Evolutionary conservation across 2,113 vertebrate species (phyloP).

Genomic region (Pelecanoides urinatrix): DNA sequence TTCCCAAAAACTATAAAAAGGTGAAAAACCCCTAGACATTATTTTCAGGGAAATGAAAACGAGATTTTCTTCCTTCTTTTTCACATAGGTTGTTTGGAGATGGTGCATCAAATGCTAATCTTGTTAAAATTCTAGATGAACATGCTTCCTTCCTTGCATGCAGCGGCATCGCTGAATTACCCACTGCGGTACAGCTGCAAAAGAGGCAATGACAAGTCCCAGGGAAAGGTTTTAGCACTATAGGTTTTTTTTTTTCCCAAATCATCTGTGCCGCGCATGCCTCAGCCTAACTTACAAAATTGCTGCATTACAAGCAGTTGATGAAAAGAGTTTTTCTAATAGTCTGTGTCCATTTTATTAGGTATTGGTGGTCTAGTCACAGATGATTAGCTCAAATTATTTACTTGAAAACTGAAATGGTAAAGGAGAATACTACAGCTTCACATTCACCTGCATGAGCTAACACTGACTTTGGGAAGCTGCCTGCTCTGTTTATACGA

Average conservation of each 20-base stretch:
- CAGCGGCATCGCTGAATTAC: not conserved
- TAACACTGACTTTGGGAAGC: not conserved
- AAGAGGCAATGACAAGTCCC: not conserved
- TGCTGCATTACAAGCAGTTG: not conserved
- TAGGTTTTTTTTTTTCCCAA: not conserved
- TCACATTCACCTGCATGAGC: not conserved
- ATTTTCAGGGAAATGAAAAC: not conserved
- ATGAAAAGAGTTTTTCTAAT: not conserved
- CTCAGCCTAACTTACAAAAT: not conserved
- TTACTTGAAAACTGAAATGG: not conserved
- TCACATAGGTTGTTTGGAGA: not conserved
- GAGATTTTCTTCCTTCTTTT: not conserved
- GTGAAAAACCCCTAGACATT: not conserved
- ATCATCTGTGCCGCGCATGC: rapidly evolving
- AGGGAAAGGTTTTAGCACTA: not conserved
- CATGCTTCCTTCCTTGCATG: not conserved
- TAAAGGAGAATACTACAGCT: not conserved
- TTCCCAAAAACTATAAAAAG: not conserved
- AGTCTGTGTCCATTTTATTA: not conserved
- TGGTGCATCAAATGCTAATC: not conserved
- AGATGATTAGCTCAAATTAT: not conserved
- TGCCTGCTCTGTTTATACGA: not conserved
- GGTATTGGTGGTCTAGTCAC: not conserved
- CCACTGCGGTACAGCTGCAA: not conserved
- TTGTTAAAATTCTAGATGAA: not conserved